A percentile compares a stretch with the other conserved stretches of the same genome.
These are phyloP conservation scores for Drosophila hamatofila DNA, from an alignment of 2,888 invertebrate species.

Conservation along the genomic window DNA sequence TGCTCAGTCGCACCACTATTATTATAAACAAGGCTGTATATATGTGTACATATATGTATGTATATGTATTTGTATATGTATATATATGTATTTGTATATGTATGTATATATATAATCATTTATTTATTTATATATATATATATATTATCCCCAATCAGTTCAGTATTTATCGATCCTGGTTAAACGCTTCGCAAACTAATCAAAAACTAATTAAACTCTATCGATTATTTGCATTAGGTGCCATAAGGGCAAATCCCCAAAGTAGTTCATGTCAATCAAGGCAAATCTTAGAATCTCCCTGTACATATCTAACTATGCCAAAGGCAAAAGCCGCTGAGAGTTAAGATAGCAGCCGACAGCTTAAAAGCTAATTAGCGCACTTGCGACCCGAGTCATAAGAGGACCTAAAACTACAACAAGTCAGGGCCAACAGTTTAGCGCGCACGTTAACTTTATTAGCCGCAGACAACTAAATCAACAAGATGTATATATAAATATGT, in stretches of 20 bases:
- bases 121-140: too few species aligned
- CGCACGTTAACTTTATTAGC: slow-evolving; percentile 75
- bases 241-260: slow-evolving; percentile 1
- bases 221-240: background rate
- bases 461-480: slow-evolving; percentile 53
- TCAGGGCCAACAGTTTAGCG: slow-evolving; percentile 73
- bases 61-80: too few species aligned
- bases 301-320: background rate
- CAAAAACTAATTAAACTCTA: slow-evolving; percentile 7
- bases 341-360: slow-evolving; percentile 71
- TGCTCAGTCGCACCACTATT: too few species aligned
- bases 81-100: too few species aligned
- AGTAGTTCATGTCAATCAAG: background rate
- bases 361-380: slow-evolving; percentile 80
- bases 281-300: slow-evolving; percentile 2
- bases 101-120: too few species aligned
- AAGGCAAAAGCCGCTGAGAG: slow-evolving; percentile 46
- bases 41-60: too few species aligned
- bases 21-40: too few species aligned
- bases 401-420: slow-evolving; percentile 33
- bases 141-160: background rate
- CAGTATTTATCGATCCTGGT: background rate
- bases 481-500: slow-evolving; percentile 2
- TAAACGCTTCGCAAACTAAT: slow-evolving; percentile 9
- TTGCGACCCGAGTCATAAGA: slow-evolving; percentile 36